A percentile compares a stretch with the other conserved stretches of the same genome.
Conservation (phyloP, 30 jellyfish, hydroid and myxozoan genomes). For the Cassiopea xamachana region DNA sequence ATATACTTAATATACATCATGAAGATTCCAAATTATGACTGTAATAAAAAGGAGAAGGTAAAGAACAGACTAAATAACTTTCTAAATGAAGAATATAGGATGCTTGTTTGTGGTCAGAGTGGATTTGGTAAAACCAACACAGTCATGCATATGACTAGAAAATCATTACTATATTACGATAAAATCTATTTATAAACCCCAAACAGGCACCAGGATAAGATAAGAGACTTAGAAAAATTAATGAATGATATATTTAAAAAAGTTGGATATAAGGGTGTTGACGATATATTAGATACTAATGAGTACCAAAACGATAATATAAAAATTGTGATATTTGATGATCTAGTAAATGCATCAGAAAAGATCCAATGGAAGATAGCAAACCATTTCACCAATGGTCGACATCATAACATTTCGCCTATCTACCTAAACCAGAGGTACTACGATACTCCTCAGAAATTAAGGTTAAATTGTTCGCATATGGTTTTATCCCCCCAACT, state of each 20-base stretch:
- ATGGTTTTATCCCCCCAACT: slow-evolving; percentile 48
- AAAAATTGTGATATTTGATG: slow-evolving; percentile 26
- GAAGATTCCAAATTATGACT: not conserved
- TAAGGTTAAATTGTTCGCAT: slow-evolving; percentile 30
- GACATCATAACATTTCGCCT: not conserved
- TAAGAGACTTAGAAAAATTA: not conserved
- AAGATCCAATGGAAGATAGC: slow-evolving; percentile 36
- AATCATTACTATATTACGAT: not conserved
- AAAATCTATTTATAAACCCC: not conserved
- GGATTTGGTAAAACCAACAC: slow-evolving; percentile 31
- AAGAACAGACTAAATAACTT: slow-evolving; percentile 1
- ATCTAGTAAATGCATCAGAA: slow-evolving; percentile 49
- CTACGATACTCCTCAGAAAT: slow-evolving; percentile 32
- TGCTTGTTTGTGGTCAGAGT: slow-evolving; percentile 19
- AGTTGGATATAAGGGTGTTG: not conserved
- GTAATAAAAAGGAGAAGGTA: slow-evolving; percentile 14
- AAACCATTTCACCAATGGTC: slow-evolving; percentile 48
- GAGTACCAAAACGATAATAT: slow-evolving; percentile 28
- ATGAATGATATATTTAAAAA: not conserved
- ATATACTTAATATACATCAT: not conserved
- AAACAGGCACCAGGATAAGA: not conserved
- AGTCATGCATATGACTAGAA: slow-evolving; percentile 25
- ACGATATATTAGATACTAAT: slow-evolving; percentile 28
- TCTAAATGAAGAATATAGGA: slow-evolving; percentile 10
- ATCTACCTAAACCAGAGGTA: slow-evolving; percentile 24